phyloP scores from a whole-genome alignment of 1,140 invertebrate genomes.

The Cheumatopsyche charites region DNA sequence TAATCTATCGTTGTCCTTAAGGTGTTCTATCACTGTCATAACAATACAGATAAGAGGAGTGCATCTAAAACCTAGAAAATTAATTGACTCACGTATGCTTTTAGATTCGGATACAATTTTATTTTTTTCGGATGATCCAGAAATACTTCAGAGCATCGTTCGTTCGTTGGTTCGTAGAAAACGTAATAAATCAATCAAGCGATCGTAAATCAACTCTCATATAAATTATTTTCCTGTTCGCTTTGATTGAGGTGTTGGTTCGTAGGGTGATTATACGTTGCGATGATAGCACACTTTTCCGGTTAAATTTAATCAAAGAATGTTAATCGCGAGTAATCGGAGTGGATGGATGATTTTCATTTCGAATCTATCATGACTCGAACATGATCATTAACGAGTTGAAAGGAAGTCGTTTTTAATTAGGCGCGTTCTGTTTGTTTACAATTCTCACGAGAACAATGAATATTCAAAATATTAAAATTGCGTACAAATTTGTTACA shows the following conservation, averaged over 20 bases:
- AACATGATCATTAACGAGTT: no score
- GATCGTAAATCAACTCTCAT: background rate
- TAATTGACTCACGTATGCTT: conserved; percentile 14
- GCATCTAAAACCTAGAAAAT: conserved; percentile 1
- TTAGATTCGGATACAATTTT: background rate
- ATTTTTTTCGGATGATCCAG: no score
- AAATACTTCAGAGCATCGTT: background rate
- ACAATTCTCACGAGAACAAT: no score
- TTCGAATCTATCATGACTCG: no score
- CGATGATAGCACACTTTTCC: conserved; percentile 9
- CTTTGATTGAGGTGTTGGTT: conserved; percentile 2
- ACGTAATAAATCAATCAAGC: conserved; percentile 13
- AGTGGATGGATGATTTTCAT: no score
- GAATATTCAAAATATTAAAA: no score
- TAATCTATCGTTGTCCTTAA: background rate
- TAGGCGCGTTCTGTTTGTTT: no score
- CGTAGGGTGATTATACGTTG: conserved; percentile 5
- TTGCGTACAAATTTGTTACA: no score
- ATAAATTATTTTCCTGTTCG: conserved; percentile 6
- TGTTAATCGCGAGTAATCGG: no score
- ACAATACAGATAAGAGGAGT: conserved; percentile 1
- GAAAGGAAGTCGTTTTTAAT: no score
- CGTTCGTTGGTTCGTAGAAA: background rate
- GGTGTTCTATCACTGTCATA: conserved; percentile 28
- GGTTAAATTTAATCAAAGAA: conserved; percentile 9